Base-by-base conservation (phyloP, 1,140 invertebrate species). In the Pseudomyrmex sp. region DNA sequence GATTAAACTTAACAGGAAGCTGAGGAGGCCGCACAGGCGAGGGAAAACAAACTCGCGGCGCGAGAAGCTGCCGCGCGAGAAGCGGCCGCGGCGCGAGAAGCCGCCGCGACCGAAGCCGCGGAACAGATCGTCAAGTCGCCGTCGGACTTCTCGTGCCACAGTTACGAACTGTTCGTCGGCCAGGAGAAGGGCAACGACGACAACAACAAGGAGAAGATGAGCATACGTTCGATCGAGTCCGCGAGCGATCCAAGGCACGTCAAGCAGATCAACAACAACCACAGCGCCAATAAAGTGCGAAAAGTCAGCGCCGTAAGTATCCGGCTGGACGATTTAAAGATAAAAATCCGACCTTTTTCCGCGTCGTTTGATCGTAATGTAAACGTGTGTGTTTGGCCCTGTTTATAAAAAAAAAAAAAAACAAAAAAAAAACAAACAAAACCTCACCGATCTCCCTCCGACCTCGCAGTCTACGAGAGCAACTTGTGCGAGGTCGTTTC, bases 281-380 rank as follows among this genome's bases (percentile, higher is more conserved):
- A 94, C 89, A 93, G 87, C 65, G 88, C 95, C 92, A 96, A 94
- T 91, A 97, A 96, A 95, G 96, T 96, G 90, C 96, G 98, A 95
- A 98, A 98, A 97, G 97, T 98, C 95, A 98, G 97, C 95, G 96
- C 97, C 95, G 97, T 97, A 96, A 97, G 97, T 97, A 95, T 86
- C 82, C n/a, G 48, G n/a, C 80, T 56, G 66, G 58, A n/a, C 26
- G 62, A 68, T 62, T 20, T 54, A 59, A 66, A n/a, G 50, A 59
- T 77, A 80, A 35, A 35, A 35, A 35, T 35, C 76, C 82, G 82
- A 68, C 63, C 56, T 26, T 79, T 58, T 75, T 66, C 54, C 82
- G 54, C 52, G 52, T 74, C 80, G 62, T 65, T 82, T 73, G 56
- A 84, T 35, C 85, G 85, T 85, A 85, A 88, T 65, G 74, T 89